Evolutionary conservation across 2,797 vertebrate genomes (phyloP), one percentile per base, ranked within the genome.

Genomic region (Lemur catta): DNA sequence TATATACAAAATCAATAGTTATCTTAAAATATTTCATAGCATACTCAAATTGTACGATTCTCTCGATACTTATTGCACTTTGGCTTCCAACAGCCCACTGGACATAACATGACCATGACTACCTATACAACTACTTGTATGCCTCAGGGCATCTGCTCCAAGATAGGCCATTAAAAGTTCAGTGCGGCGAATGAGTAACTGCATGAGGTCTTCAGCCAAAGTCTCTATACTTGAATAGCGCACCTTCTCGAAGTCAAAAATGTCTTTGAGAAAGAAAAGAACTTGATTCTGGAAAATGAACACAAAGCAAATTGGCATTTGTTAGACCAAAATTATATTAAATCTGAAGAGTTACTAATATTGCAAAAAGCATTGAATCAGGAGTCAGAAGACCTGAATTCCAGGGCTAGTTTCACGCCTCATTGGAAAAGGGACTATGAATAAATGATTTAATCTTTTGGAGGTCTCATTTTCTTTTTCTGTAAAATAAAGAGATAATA

Each of bases 211-310:
- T 96, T 99, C 99, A 0, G 99, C 98, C 97, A 99, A 97, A 50
- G 97, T 99, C 93, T 99, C 99, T 97, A 99, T 98, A 0, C 97
- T 99, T 0, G 98, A 99, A 98, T 99, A 99, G 2, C 99, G 99
- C 57, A 99, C 99, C 97, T 99, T 99, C 81, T 99, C 99, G 97
- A 99, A 99, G 96, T 99, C 99, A 87, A 99, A 99, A 94, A 99
- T 99, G 98, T 99, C 99, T 98, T 99, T 99, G 81, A 99, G 98
- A 98, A 99, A 99, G 98, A 99, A 98, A 96, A 99, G 98, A 97
- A 99, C 99, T 98, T 99, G 99, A 97, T 99, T 99, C 99, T 99
- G 96, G 50, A 13, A 13, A 92, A 48, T 5, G 0, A 6, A 12
- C 28, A 74, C 22, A 92, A 80, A 95, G 93, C n/a, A 96, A 76